Percentiles rank a stretch among this genome's conserved stretches.
Evolutionary conservation across 2,113 vertebrate genomes (phyloP).

Genomic region (Pipa parva): DNA sequence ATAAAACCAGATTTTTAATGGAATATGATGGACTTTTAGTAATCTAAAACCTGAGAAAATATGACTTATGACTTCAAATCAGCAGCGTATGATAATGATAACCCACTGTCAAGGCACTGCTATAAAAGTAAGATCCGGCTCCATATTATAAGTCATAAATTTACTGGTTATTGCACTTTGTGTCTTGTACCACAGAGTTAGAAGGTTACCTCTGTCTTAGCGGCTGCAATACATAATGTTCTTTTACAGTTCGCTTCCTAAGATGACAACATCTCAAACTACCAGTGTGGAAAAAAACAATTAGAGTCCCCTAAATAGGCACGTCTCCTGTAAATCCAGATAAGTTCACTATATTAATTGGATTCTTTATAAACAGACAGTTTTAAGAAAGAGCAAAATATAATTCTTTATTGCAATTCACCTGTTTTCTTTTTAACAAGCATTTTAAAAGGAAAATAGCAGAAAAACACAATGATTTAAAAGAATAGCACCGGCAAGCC

Average conservation of each 20-base stretch:
- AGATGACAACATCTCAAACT: constrained; percentile 10
- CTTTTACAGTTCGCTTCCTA: neutral
- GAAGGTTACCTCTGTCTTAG: constrained; percentile 23
- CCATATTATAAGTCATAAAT: constrained; percentile 29
- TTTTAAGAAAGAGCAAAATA: neutral
- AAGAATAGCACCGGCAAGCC: too few relatives aligned
- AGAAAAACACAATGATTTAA: too few relatives aligned
- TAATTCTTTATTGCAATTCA: too few relatives aligned
- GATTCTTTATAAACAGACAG: neutral
- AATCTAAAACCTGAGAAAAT: constrained; percentile 29
- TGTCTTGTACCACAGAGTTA: constrained; percentile 24
- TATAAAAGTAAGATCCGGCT: constrained; percentile 21
- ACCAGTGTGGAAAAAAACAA: neutral
- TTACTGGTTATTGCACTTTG: constrained; percentile 8
- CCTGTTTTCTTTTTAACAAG: too few relatives aligned
- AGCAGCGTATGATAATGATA: constrained; percentile 28
- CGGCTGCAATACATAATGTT: constrained; percentile 16
- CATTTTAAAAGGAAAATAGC: too few relatives aligned
- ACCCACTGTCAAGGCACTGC: constrained; percentile 36
- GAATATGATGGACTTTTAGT: constrained; percentile 33
- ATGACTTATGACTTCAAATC: constrained; percentile 34
- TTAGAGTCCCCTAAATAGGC: neutral
- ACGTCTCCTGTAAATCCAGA: neutral
- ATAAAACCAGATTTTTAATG: constrained; percentile 25
- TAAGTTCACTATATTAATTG: neutral